Evolutionary conservation across 2,888 invertebrate species (phyloP).

Genomic region (Amphipoea lucens): DNA sequence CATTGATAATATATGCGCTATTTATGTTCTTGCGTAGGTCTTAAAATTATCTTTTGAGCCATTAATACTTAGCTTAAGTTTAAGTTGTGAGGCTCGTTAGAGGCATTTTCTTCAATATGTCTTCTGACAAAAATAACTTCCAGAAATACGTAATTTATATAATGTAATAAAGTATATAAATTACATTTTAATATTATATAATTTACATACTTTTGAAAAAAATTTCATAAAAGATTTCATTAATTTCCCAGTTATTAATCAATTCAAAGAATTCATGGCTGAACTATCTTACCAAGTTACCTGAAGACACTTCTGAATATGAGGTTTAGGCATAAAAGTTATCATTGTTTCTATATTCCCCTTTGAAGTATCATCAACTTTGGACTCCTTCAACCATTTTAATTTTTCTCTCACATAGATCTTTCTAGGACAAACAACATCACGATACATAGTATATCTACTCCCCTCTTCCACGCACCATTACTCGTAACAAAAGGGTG

Average conservation of each 20-base stretch:
- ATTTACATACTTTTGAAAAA: neutral
- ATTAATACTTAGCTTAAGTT: neutral
- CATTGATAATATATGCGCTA: neutral
- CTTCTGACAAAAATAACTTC: neutral
- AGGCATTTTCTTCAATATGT: neutral
- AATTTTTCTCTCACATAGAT: slow-evolving; percentile 8
- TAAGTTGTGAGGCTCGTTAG: neutral
- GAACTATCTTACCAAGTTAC: neutral
- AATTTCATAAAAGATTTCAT: neutral
- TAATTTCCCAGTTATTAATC: neutral
- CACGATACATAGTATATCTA: slow-evolving; percentile 9
- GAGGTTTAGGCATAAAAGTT: no score
- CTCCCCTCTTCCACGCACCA: slow-evolving; percentile 64
- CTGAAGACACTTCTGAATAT: no score
- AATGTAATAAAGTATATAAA: no score
- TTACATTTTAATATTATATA: neutral
- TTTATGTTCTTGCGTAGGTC: neutral
- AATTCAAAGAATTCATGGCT: neutral
- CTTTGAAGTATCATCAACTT: neutral
- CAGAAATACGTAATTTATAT: neutral
- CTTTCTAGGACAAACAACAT: slow-evolving; percentile 27
- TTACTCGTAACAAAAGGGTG: slow-evolving; percentile 69
- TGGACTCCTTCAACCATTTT: neutral
- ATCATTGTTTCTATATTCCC: neutral
- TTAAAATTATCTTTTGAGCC: neutral